Evolutionary conservation across 2,797 vertebrate genomes (phyloP), one percentile per base, ranked within the genome.

Genomic region (Muscicapa striata): DNA sequence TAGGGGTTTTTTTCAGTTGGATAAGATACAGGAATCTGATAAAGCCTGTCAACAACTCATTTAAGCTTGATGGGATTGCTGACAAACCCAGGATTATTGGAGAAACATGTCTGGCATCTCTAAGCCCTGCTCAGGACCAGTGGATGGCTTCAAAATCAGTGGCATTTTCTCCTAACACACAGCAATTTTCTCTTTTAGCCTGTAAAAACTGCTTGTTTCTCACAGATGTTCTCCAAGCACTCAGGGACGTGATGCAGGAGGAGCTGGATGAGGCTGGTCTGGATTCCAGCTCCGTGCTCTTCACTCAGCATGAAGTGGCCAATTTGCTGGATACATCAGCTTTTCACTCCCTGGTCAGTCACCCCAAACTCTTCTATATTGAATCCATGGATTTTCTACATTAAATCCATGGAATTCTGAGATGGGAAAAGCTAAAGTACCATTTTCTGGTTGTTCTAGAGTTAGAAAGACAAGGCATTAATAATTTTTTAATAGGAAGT

Each of bases 251-350:
- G 77, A 97, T 98, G 92, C 98, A 97, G 78, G 98, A 98, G 72
- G 98, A 98, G 81, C 97, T 99, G 86, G 98, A 98, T 1, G 98
- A 98, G 88, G 97, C 97, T 19, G 98, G 98, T 32, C 92, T 98
- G 62, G 97, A 98, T n/a, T 89, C 97, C 11, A 97, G 87, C 55
- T 98, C 98, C 16, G 93, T 98, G 89, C 98, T 98, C 95, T 99
- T 99, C 94, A 98, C 98, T 9, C 98, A 98, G 82, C 98, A 98
- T 0, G 98, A 99, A 97, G 98, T 98, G 79, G 98, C 99, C 72
- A 99, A 97, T 92, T 96, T 99, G 96, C 98, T 99, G 98, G 99
- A 99, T 90, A 99, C 98, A 0, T 99, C 98, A 0, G 99, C 99
- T 85, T 99, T 99, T 92, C 98, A 99, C 85, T 99, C 99, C 23